These are phyloP conservation scores for Hyaena hyaena DNA, from an alignment of 2,113 vertebrate species.

Conservation along the genomic window DNA sequence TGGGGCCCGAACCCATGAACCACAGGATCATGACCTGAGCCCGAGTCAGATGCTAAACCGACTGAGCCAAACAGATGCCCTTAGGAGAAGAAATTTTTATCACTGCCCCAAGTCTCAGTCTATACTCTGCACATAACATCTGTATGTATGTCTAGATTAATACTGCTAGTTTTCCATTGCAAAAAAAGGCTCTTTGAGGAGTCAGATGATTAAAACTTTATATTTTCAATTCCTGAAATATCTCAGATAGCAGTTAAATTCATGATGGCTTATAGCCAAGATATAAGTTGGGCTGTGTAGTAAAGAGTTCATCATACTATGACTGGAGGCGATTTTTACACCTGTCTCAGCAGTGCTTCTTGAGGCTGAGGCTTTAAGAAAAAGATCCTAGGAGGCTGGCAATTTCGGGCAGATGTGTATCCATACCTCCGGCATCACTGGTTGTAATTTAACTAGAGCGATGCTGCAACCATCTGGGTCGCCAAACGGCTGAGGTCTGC, in stretches of 20 bases:
- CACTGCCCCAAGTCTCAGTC: background rate
- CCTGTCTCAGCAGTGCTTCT: conserved; percentile 70
- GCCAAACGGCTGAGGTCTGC: conserved; percentile 82
- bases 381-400: conserved; percentile 76
- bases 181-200: conserved; percentile 16
- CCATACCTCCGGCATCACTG: conserved; percentile 84
- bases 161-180: background rate
- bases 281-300: background rate
- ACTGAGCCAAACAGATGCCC: too few relatives aligned
- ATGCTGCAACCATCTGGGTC: conserved; percentile 85
- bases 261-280: background rate
- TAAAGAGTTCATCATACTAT: conserved; percentile 1
- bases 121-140: background rate
- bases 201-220: background rate
- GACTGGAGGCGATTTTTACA: conserved; percentile 42
- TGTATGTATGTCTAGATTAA: conserved; percentile 1
- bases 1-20: too few relatives aligned
- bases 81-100: background rate
- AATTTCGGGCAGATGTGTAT: conserved; percentile 84
- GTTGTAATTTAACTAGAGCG: conserved; percentile 87
- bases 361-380: conserved; percentile 75
- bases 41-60: too few relatives aligned
- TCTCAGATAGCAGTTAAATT: background rate
- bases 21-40: too few relatives aligned
- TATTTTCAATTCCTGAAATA: conserved; percentile 50